phyloP scores from a whole-genome alignment of 2,113 vertebrate genomes.

The Mesocricetus auratus region DNA sequence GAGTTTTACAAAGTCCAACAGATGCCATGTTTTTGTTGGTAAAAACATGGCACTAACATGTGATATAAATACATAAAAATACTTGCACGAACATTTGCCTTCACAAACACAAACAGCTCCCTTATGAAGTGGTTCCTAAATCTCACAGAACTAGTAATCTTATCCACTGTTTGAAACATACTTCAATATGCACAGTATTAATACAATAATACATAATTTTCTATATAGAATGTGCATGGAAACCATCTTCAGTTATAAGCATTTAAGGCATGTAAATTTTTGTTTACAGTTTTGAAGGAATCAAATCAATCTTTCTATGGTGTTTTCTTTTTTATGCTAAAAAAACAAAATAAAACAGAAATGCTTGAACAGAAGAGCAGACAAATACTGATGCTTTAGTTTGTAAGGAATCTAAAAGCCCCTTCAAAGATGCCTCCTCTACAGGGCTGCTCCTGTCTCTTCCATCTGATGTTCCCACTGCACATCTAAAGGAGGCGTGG shows the following conservation, averaged over 20 bases:
- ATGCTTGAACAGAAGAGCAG: background rate
- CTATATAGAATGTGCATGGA: background rate
- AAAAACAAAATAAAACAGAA: background rate
- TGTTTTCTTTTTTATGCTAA: slow-evolving; percentile 11
- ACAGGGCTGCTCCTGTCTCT: background rate
- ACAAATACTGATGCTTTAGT: background rate
- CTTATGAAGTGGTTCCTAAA: background rate
- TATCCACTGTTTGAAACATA: background rate
- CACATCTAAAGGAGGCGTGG: background rate
- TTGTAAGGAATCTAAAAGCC: background rate
- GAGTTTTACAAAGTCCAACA: background rate
- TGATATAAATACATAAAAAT: background rate
- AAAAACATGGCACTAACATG: background rate
- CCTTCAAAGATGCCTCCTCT: background rate
- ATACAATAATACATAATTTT: background rate
- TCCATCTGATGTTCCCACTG: background rate
- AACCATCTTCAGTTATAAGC: background rate
- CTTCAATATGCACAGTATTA: background rate
- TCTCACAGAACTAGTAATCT: background rate
- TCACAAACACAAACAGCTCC: background rate
- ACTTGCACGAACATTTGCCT: background rate
- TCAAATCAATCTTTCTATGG: slow-evolving; percentile 12
- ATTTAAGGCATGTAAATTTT: background rate
- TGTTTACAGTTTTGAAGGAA: background rate
- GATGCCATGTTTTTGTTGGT: background rate